Conservation (phyloP, 92 coral and sea anemone species). For the Nematostella vectensis region DNA sequence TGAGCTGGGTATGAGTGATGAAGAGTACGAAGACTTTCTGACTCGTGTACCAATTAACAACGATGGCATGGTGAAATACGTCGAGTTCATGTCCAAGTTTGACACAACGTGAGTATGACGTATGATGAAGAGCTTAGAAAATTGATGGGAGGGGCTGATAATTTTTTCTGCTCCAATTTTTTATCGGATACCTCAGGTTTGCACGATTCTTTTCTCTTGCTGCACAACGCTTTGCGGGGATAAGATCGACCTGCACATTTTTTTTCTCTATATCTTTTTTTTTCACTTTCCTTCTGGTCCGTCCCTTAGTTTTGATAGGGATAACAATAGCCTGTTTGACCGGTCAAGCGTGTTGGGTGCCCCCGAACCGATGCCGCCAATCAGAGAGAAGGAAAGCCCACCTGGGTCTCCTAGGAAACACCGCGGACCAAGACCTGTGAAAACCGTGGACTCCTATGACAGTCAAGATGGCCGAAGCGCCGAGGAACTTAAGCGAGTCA, state of each 20-base stretch:
- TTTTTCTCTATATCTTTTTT: too few species aligned
- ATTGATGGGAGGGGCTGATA: neutral
- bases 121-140: neutral
- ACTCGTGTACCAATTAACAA: constrained; percentile 65
- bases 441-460: constrained; percentile 74
- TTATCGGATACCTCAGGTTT: too few species aligned
- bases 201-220: too few species aligned
- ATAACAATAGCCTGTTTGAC: constrained; percentile 83
- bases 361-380: constrained; percentile 37
- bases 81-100: constrained; percentile 94
- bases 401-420: constrained; percentile 79
- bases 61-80: constrained; percentile 95
- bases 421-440: constrained; percentile 63
- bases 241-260: too few species aligned
- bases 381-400: constrained; percentile 55
- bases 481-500: constrained; percentile 55
- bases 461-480: constrained; percentile 88
- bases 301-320: too few species aligned
- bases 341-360: constrained; percentile 62
- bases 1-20: constrained; percentile 81
- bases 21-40: constrained; percentile 67
- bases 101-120: constrained; percentile 79
- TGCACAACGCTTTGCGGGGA: too few species aligned
- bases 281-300: too few species aligned
- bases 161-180: neutral